Conservation (phyloP, 2,113 vertebrate species). For the Paralichthys olivaceus region DNA sequence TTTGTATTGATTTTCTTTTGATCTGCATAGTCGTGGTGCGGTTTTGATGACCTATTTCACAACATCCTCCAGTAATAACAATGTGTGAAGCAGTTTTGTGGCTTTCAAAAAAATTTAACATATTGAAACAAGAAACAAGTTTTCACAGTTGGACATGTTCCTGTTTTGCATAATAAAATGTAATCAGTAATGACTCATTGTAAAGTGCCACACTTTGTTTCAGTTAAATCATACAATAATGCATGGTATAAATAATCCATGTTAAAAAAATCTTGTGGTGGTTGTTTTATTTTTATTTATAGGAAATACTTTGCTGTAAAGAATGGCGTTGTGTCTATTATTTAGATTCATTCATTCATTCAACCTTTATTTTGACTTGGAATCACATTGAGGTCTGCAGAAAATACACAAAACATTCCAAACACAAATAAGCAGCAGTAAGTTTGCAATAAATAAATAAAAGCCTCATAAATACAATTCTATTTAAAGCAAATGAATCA, state of each 20-base stretch:
- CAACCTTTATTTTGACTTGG: background rate
- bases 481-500: too few species aligned
- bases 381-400: background rate
- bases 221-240: slow-evolving; percentile 35
- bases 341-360: background rate
- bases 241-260: slow-evolving; percentile 38
- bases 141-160: background rate
- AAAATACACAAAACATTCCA: background rate
- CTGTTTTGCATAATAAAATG: slow-evolving; percentile 20
- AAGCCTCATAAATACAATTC: background rate
- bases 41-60: background rate
- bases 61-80: slow-evolving; percentile 3
- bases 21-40: background rate
- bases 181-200: slow-evolving; percentile 7
- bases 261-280: background rate
- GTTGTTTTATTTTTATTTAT: slow-evolving; percentile 17
- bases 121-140: background rate
- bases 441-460: background rate
- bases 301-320: too few species aligned
- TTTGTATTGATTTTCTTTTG: background rate
- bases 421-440: background rate
- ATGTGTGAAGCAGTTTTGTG: slow-evolving; percentile 3
- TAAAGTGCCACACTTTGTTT: slow-evolving; percentile 12
- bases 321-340: too few species aligned
- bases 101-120: background rate